Base-by-base conservation (phyloP, 1,140 invertebrate species). In the Drosophila triauraria region DNA sequence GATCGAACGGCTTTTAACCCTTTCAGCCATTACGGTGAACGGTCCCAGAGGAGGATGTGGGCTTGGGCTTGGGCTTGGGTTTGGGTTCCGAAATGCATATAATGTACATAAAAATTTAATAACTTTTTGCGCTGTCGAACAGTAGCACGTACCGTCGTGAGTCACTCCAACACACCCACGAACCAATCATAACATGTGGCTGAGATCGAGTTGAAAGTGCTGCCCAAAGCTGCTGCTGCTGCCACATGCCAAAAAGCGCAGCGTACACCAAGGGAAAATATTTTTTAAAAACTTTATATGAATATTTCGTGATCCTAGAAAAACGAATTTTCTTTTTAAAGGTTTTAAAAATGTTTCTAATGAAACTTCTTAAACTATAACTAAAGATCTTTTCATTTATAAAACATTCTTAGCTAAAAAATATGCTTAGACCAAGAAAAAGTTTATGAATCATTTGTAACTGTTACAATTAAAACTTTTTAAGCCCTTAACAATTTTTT, bases 101-200 rank as follows among this genome's bases (percentile, higher is more conserved):
- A 78, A 72, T 35, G 65, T 53, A 58, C 54, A 81, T 80, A 75
- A 88, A 88, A 90, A 75, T 90, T 65, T 88, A 88, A 88, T 88
- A 88, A 88, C 69, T 78, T 80, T 80, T 84, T 84, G 72, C 69
- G 30, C 65, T 59, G 69, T 50, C 54, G 69, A 59, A 90, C 85
- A 90, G 85, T 88, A 88, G 85, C 85, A 88, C 85, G 84, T 88
- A 81, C 84, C 75, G 78, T 78, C 75, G 78, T 90, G 84, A 87
- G 63, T 84, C 85, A 88, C 64, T 62, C 72, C 72, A 78, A 69
- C 63, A 78, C 68, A 79, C 78, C 68, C 82, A 81, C 78, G 65
- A 57, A 67, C 67, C 85, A 88, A 88, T 88, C 85, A 90, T 88
- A 74, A 90, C 85, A 90, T 88, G 81, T 88, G 85, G 85, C 81